Base-by-base conservation (phyloP, 1,140 invertebrate genomes). In the Pararge aegeria region DNA sequence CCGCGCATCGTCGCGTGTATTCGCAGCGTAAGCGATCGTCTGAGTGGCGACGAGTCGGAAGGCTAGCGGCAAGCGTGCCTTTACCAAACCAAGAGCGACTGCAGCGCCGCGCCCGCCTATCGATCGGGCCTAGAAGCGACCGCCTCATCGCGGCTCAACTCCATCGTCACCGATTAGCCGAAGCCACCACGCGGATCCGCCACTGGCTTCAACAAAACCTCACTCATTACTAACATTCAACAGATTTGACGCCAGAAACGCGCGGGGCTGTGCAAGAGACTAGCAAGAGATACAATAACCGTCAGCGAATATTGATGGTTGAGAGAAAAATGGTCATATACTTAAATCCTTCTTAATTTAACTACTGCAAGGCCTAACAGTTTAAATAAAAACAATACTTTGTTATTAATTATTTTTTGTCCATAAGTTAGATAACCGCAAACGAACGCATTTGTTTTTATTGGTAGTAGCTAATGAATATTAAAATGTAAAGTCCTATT, bases 1-100 rank as follows among this genome's bases (percentile, higher is more conserved):
- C 78, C 89, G 75, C 87, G 82, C 89, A 90, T 90, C 66, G 75
- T 87, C 79, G 75, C 80, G 82, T 74, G 73, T 76, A 27, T 9
- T 67, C 73, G 66, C 77, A 70, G 66, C 77, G 73, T 74, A 64
- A 51, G 72, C 69, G 64, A 51, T 71, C 75, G 78, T 73, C 69
- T 61, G 65, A 83, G 68, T 86, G 83, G 65, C 67, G 67, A 61
- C 61, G 55, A 38, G 73, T 55, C 54, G 62, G 59, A 61, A 52
- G 66, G 61, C 67, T 64, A 62, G 63, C 55, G 49, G 61, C 59
- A 21, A 57, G 49, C 68, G 62, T 62, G 59, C 61, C 38, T 55
- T 27, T 24, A 7, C 24, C 24, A 7, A 56, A 48, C 58, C 56
- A 64, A 34, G 56, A 57, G 65, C 79, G 75, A 79, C 75, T 81